Percentiles rank a stretch among this genome's conserved stretches.
Conservation (phyloP, 1,140 invertebrate genomes). For the Tyrophagus putrescentiae region DNA sequence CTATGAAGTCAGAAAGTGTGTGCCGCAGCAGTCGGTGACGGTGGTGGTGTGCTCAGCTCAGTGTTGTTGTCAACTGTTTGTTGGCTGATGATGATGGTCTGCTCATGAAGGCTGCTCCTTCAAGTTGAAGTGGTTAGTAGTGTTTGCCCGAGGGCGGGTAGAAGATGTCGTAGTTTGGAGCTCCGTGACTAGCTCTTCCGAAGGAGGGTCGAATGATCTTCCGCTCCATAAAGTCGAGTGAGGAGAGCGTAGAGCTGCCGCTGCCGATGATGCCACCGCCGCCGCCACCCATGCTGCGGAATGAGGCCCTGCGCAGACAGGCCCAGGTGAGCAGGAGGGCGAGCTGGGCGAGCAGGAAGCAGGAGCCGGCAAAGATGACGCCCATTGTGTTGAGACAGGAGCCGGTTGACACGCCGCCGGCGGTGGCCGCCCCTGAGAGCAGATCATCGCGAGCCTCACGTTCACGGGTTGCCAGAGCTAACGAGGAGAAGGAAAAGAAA, state of each 20-base stretch:
- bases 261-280: not conserved
- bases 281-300: no score
- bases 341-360: slow-evolving; percentile 35
- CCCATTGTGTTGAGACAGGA: slow-evolving; percentile 31
- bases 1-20: no score
- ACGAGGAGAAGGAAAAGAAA: not conserved
- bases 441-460: not conserved
- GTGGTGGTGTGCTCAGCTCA: no score
- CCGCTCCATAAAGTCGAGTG: slow-evolving; percentile 7
- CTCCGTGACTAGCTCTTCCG: not conserved
- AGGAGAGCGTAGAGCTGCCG: not conserved
- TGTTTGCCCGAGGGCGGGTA: slow-evolving; percentile 8
- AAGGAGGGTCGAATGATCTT: slow-evolving; percentile 15
- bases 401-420: not conserved
- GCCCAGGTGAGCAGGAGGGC: slow-evolving; percentile 33
- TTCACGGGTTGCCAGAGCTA: not conserved
- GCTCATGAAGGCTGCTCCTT: no score
- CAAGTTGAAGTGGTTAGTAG: no score
- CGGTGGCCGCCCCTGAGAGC: not conserved
- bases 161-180: not conserved
- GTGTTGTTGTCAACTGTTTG: no score
- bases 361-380: slow-evolving; percentile 31
- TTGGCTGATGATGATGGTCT: no score
- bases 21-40: no score
- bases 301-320: slow-evolving; percentile 32